phyloP scores from a whole-genome alignment of 1,140 invertebrate genomes.

The Steinernema feltiae region DNA sequence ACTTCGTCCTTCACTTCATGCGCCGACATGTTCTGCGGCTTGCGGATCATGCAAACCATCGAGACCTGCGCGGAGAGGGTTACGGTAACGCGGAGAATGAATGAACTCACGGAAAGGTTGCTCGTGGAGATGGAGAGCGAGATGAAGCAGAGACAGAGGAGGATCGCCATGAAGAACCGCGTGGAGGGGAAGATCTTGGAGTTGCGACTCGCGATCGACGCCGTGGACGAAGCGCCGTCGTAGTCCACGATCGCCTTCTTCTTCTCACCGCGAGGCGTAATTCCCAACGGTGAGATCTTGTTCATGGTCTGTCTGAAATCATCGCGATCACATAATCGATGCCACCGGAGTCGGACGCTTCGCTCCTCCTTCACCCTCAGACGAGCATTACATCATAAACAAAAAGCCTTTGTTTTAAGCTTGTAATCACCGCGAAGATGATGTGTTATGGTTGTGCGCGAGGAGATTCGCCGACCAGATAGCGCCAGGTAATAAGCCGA shows the following conservation, averaged over 20 bases:
- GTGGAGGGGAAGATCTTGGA: conserved; percentile 53
- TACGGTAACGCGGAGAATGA: background rate
- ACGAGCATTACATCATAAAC: background rate
- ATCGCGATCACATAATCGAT: conserved; percentile 5
- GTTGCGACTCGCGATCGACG: background rate
- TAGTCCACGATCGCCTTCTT: conserved; percentile 5
- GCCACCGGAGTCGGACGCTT: background rate
- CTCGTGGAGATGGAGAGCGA: conserved; percentile 42
- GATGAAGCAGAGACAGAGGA: conserved; percentile 54
- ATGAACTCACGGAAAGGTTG: conserved; percentile 8
- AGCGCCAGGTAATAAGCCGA: background rate
- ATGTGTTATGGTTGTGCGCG: background rate
- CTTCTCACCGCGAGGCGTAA: background rate
- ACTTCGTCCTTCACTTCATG: background rate
- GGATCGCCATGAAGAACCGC: conserved; percentile 52
- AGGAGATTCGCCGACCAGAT: background rate
- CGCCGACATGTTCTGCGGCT: background rate
- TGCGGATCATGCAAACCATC: conserved; percentile 2
- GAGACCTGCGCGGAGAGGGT: background rate
- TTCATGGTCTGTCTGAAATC: conserved; percentile 12
- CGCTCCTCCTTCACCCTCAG: background rate
- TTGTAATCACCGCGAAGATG: background rate
- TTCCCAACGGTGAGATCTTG: conserved; percentile 10
- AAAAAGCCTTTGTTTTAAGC: conserved; percentile 5
- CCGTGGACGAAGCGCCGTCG: background rate